These are phyloP conservation scores for Cosmorhoe ocellata DNA, from an alignment of 2,888 invertebrate species.

Conservation along the genomic window DNA sequence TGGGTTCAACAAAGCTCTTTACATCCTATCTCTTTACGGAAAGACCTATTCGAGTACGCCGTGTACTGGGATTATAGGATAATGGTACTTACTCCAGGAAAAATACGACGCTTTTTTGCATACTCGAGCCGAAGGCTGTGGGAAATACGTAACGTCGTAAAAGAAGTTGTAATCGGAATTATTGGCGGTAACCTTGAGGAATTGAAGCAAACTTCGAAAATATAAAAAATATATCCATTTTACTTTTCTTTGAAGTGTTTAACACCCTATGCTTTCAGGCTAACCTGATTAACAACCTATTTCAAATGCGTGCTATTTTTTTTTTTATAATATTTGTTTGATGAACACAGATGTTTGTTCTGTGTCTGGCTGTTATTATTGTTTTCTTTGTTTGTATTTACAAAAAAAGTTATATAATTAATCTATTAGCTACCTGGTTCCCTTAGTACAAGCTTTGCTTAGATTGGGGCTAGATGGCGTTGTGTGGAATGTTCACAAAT, in stretches of 20 bases:
- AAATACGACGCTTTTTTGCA: conserved; percentile 12
- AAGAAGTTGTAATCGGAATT: conserved; percentile 3
- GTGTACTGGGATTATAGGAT: conserved; percentile 7
- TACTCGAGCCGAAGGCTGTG: conserved; percentile 1
- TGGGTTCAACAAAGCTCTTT: conserved; percentile 21
- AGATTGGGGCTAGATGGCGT: too few relatives aligned
- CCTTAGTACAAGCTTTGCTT: too few relatives aligned
- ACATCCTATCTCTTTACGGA: conserved; percentile 14
- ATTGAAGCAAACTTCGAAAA: conserved; percentile 2
- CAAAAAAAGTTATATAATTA: too few relatives aligned
- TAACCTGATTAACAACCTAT: too few relatives aligned
- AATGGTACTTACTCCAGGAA: conserved; percentile 10
- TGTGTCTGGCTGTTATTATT: too few relatives aligned
- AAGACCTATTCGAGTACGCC: conserved; percentile 19
- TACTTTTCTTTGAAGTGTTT: not conserved
- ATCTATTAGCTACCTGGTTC: too few relatives aligned
- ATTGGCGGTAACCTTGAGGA: conserved; percentile 1
- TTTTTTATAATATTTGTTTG: too few relatives aligned
- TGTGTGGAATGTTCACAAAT: too few relatives aligned
- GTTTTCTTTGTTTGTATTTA: too few relatives aligned
- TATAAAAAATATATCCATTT: not conserved
- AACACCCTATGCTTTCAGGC: not conserved
- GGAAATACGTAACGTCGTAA: conserved; percentile 2
- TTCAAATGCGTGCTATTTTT: too few relatives aligned
- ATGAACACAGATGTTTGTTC: too few relatives aligned